These are phyloP conservation scores for Brenthis ino DNA, from an alignment of 2,888 invertebrate genomes.

Conservation along the genomic window DNA sequence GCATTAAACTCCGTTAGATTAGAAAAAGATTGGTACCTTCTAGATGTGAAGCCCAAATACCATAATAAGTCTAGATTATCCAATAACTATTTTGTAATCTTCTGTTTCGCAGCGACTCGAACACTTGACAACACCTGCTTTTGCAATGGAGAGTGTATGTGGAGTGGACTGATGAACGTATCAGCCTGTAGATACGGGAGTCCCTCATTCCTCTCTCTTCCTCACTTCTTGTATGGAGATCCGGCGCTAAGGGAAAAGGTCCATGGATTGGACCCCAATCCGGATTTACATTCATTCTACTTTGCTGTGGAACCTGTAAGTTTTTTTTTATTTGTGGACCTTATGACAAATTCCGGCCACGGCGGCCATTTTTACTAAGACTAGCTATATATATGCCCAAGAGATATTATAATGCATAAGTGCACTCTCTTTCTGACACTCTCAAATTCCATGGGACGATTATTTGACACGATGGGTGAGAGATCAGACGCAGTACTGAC, in stretches of 20 bases:
- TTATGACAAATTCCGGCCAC: too few species aligned
- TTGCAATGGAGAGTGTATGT: constrained; percentile 87
- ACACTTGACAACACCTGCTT: constrained; percentile 86
- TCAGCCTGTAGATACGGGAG: constrained; percentile 90
- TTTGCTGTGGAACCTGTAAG: constrained; percentile 89
- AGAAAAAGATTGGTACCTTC: too few species aligned
- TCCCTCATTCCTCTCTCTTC: constrained; percentile 91
- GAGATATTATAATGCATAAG: too few species aligned
- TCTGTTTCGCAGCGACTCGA: constrained; percentile 73
- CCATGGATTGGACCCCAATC: constrained; percentile 86
- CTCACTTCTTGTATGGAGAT: constrained; percentile 92
- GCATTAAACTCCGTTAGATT: too few species aligned
- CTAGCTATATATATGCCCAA: too few species aligned
- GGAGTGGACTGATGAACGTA: constrained; percentile 89
- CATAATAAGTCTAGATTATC: too few species aligned
- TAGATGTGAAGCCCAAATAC: too few species aligned
- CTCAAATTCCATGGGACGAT: too few species aligned
- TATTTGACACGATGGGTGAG: too few species aligned
- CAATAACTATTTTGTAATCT: neutral
- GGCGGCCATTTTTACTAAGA: too few species aligned
- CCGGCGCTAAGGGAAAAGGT: constrained; percentile 84
- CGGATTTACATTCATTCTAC: constrained; percentile 87
- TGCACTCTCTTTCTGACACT: too few species aligned
- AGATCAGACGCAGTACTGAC: too few species aligned
- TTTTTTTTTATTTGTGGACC: constrained; percentile 22